Base-by-base conservation (phyloP, 2,113 vertebrate species). In the Myiagra hebetior region DNA sequence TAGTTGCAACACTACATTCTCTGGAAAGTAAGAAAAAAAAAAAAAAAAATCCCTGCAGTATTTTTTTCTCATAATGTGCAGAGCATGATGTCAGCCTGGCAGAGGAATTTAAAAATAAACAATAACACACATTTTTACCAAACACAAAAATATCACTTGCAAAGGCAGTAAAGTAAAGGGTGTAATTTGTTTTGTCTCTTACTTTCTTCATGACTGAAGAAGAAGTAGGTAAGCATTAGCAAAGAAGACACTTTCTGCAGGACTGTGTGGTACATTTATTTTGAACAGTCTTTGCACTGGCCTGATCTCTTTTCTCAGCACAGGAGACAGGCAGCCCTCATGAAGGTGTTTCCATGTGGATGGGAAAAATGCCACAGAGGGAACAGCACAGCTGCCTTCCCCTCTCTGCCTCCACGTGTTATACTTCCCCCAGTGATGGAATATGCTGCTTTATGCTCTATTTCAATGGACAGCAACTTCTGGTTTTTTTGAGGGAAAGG, bases 21-120 rank as follows among this genome's bases (percentile, higher is more conserved):
- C 90, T 84, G 88, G 83, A 92, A 96, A 94, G 63, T 55, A 56
- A 63, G 37, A 30, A 68, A 74, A 70, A 75, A 60, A 92, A 75
- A 60, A 92, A 21, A 11, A 87, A 93, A 95, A 85, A 70, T 89
- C 67, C 30, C 44, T 87, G 64, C 80, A 83, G 83, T 91, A 59
- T 47, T 96, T 94, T 95, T 94, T 87, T 87, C 86, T 97, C 37
- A 41, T 92, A 85, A 79, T 89, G 52, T 93, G 82, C 37, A 91
- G 31, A 92, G 75, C 68, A 91, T 93, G 91, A 94, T 87, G 88
- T 96, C 92, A 96, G 64, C 44, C 76, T 91, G 78, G 87, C 87
- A 89, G 59, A 90, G 63, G 83, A 94, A 91, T 94, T 89, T 56
- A 62, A 87, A 95, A 97, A 96, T 87, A 96, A 95, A 93, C 77